These are phyloP conservation scores for Dasysyrphus albostriatus DNA, from an alignment of 2,888 invertebrate species.

Conservation along the genomic window DNA sequence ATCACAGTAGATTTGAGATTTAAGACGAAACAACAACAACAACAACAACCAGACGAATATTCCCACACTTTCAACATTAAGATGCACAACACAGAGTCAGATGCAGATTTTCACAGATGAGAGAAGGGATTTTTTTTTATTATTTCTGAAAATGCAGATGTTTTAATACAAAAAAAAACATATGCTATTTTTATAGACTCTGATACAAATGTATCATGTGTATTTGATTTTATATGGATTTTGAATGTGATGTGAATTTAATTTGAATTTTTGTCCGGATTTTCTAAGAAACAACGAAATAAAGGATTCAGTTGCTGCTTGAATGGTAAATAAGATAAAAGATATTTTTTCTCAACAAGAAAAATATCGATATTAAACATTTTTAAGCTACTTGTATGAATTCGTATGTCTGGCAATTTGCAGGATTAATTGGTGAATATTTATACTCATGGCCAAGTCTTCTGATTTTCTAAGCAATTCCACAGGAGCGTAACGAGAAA, in stretches of 20 bases:
- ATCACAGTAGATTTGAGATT: slow-evolving; percentile 2
- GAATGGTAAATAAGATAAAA: background rate
- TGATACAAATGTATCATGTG: background rate
- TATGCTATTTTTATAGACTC: background rate
- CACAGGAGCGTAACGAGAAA: too few relatives aligned
- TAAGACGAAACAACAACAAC: background rate
- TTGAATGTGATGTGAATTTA: background rate
- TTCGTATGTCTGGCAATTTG: background rate
- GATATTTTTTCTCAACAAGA: background rate
- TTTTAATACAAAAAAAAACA: background rate
- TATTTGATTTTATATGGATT: background rate
- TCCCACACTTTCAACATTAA: slow-evolving; percentile 32
- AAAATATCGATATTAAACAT: background rate
- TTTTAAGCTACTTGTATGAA: background rate
- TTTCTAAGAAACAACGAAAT: background rate
- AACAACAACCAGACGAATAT: background rate
- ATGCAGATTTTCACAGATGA: slow-evolving; percentile 32
- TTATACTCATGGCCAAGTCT: background rate
- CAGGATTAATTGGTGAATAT: background rate
- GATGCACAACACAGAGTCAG: background rate
- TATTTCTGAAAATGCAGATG: slow-evolving; percentile 19
- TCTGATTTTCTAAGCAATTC: background rate
- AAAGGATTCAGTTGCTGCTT: background rate
- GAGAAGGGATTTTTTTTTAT: background rate
- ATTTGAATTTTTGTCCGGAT: background rate